phyloP scores from a whole-genome alignment of 1,140 invertebrate genomes.

The Drosophila obscura region DNA sequence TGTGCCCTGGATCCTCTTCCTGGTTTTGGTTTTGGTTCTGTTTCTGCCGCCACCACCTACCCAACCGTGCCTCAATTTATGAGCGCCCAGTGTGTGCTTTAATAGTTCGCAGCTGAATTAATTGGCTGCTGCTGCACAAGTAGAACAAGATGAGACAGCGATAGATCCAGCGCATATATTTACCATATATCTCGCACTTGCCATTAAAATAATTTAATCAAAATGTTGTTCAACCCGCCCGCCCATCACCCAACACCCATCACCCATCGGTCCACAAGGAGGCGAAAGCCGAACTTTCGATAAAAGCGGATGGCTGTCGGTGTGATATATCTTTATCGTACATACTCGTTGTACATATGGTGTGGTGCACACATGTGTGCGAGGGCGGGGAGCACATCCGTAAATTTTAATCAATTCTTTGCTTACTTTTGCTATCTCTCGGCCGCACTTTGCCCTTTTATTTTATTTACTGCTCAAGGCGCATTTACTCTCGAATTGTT shows the following conservation, averaged over 20 bases:
- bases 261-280: constrained; percentile 2
- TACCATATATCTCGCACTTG: constrained; percentile 69
- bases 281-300: constrained; percentile 59
- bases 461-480: constrained; percentile 68
- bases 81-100: constrained; percentile 80
- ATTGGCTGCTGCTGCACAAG: constrained; percentile 65
- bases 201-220: constrained; percentile 82
- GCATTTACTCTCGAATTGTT: constrained; percentile 48
- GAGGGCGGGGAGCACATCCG: constrained; percentile 46
- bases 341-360: constrained; percentile 33
- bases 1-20: constrained; percentile 1
- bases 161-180: constrained; percentile 58
- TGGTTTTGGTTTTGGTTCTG: constrained; percentile 24
- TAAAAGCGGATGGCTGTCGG: constrained; percentile 47
- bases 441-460: constrained; percentile 63
- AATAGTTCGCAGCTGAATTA: constrained; percentile 81
- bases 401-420: constrained; percentile 78
- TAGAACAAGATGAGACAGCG: constrained; percentile 24
- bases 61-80: constrained; percentile 66
- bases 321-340: constrained; percentile 54
- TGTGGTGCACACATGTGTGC: constrained; percentile 19
- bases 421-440: constrained; percentile 68
- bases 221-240: constrained; percentile 65
- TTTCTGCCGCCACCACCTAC: background rate
- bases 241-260: background rate